Conservation (phyloP, 2,113 vertebrate genomes). For the Lophotis ruficrista region DNA sequence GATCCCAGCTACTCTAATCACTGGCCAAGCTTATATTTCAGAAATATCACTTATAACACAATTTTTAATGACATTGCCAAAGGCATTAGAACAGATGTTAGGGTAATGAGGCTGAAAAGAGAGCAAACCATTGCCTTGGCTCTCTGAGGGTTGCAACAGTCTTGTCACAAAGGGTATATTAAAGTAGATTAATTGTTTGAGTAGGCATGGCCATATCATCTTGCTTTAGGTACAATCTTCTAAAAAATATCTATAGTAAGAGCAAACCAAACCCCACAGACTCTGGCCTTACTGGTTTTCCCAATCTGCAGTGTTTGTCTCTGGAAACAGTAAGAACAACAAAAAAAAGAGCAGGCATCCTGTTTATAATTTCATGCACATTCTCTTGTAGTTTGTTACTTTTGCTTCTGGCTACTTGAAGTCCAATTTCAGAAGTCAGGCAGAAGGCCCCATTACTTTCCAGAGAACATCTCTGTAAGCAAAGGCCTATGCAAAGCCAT, state of each 20-base stretch:
- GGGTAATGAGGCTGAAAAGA: neutral
- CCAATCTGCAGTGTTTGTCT: neutral
- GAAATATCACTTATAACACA: neutral
- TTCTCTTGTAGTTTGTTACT: neutral
- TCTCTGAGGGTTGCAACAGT: neutral
- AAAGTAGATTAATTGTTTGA: neutral
- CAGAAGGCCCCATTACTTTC: neutral
- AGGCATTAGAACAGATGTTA: neutral
- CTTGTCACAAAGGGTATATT: neutral
- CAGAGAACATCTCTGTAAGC: neutral
- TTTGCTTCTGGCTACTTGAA: neutral
- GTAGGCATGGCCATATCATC: neutral
- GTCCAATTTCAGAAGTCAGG: neutral
- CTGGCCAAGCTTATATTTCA: neutral
- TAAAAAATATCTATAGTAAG: neutral
- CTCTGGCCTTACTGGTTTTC: neutral
- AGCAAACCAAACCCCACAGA: neutral
- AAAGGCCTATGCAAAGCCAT: neutral
- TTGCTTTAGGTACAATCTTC: neutral
- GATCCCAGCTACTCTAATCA: neutral
- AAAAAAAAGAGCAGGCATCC: neutral
- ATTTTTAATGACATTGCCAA: neutral
- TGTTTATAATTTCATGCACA: neutral
- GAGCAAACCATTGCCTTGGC: neutral
- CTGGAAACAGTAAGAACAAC: neutral